Percentiles rank a stretch among this genome's conserved stretches.
Conservation (phyloP, 2,888 invertebrate species). For the Chaetogeoica ovagalla region DNA sequence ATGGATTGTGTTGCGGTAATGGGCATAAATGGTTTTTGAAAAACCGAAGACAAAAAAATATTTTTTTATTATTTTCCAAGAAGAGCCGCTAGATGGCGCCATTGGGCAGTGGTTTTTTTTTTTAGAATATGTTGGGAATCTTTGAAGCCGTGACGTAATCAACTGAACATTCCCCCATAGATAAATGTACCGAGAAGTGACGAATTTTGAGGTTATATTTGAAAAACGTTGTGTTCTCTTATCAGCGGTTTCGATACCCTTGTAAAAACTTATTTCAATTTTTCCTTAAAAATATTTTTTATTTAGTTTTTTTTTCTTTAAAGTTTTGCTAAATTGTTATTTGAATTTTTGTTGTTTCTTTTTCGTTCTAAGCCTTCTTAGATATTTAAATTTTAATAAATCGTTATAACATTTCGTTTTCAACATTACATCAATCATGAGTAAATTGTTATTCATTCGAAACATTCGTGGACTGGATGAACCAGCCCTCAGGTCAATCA, state of each 20-base stretch:
- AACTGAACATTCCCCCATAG: no score
- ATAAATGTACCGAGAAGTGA: background rate
- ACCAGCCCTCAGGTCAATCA: constrained; percentile 33
- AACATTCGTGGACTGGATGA: constrained; percentile 47
- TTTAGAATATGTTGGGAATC: no score
- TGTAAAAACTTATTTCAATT: constrained; percentile 36
- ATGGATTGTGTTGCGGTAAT: no score
- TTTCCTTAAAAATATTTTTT: background rate
- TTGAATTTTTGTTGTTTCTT: background rate
- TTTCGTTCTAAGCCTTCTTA: background rate
- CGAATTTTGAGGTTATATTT: constrained; percentile 44
- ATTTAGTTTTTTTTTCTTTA: constrained; percentile 3
- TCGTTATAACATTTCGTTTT: background rate
- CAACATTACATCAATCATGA: constrained; percentile 8
- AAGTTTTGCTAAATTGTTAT: constrained; percentile 18
- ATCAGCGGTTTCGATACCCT: constrained; percentile 48
- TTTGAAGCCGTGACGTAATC: no score
- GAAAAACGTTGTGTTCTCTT: constrained; percentile 49
- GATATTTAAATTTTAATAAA: background rate
- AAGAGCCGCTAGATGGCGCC: no score
- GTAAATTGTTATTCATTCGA: constrained; percentile 43
- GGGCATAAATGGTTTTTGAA: no score
- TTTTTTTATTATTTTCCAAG: no score
- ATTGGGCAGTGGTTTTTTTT: no score
- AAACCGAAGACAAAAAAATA: no score